These are phyloP conservation scores for Parambassis ranga DNA, from an alignment of 2,797 vertebrate species.

Conservation along the genomic window DNA sequence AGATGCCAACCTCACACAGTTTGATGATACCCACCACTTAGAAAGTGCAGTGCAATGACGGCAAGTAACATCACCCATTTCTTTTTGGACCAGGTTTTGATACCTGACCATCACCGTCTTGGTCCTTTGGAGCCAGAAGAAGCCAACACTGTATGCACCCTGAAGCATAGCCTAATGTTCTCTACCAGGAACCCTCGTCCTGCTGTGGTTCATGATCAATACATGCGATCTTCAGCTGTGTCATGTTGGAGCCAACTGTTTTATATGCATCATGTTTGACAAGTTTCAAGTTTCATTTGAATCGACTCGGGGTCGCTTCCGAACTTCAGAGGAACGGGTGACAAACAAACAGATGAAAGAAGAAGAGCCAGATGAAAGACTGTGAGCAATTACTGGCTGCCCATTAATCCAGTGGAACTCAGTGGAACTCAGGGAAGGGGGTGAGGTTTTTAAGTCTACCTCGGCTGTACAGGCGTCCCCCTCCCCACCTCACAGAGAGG, in stretches of 20 bases:
- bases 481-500: slow-evolving; percentile 13
- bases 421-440: neutral
- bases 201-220: no score
- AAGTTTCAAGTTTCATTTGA: slow-evolving; percentile 1
- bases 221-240: neutral
- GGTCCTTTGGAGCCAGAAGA: no score
- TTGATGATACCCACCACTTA: no score
- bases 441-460: neutral
- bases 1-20: no score
- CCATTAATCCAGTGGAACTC: slow-evolving; percentile 28
- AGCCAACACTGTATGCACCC: no score
- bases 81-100: no score
- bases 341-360: slow-evolving; percentile 25
- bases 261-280: neutral
- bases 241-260: neutral
- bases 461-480: neutral
- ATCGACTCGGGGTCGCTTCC: neutral
- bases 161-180: no score
- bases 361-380: slow-evolving; percentile 17
- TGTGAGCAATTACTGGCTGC: slow-evolving; percentile 1
- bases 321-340: slow-evolving; percentile 12
- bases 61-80: no score
- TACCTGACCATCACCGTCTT: no score
- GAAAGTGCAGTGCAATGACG: no score
- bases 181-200: no score